Evolutionary conservation across 2,113 vertebrate genomes (phyloP), one percentile per base, ranked within the genome.

Genomic region (Polyodon spathula): DNA sequence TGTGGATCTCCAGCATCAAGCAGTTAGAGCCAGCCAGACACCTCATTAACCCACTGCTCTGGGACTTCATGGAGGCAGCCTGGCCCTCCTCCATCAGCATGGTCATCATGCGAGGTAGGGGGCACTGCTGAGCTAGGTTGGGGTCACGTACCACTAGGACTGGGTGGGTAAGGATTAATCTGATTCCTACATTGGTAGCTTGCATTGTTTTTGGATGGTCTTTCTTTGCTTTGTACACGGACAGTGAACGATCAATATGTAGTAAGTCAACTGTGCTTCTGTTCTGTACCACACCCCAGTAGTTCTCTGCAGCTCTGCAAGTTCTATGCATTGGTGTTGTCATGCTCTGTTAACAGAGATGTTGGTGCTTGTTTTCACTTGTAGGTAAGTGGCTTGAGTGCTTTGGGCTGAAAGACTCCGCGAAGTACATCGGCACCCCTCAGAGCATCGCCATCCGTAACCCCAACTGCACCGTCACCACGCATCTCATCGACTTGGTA

Each of bases 31-130:
- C 88, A 4, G 89, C 89, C 38, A 87, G 81, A 66, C 86, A 90
- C 71, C 75, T 93, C 70, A 85, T 93, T 68, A 81, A 51, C 64
- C 88, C 92, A 4, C 60, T 93, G 51, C 82, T 95, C 37, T 88
- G 92, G 81, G 89, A 93, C 72, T 92, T 94, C 70, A 95, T 95
- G 91, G 78, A 88, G 67, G 87, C 88, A 58, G 88, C 90, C 0
- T 95, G 92, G 92, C 90, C 91, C 1, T 94, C 91, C n/a, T 91
- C 92, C 1, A 92, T 94, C 27, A 93, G 92, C 70, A 69, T 95
- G 79, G 92, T 95, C 43, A 82, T 95, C 70, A 86, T 86, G 58
- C 86, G 91, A 85, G 92, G 92, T 94, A 58, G 40, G 56, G 15
- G 41, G 43, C 16, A 5, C 16, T 14, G 11, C 9, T 8, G 37